phyloP scores from a whole-genome alignment of 1,140 invertebrate species.

The Thalassaphorura encarpata region DNA sequence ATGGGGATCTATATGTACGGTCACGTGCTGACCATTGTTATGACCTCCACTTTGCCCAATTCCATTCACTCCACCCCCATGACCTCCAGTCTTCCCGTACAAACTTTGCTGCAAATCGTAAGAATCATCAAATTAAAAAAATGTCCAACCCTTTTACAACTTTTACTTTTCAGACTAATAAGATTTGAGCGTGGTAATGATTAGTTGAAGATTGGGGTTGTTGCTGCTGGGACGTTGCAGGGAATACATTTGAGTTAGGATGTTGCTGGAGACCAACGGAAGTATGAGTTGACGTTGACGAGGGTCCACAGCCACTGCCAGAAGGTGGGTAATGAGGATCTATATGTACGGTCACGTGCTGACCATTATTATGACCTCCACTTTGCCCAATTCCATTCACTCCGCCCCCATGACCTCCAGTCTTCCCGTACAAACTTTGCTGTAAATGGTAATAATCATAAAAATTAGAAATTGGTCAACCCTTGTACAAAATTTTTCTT shows the following conservation, averaged over 20 bases:
- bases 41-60: neutral
- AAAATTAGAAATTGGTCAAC: neutral
- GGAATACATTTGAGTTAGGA: slow-evolving; percentile 9
- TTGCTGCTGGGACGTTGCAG: neutral
- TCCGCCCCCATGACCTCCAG: neutral
- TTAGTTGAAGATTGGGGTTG: slow-evolving; percentile 2
- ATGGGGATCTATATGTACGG: slow-evolving; percentile 23
- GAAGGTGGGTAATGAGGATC: slow-evolving; percentile 13
- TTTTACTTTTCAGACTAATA: too few species aligned
- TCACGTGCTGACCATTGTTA: slow-evolving; percentile 5
- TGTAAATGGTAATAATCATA: neutral
- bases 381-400: neutral
- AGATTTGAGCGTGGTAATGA: slow-evolving; percentile 30
- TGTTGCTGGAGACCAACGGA: slow-evolving; percentile 2
- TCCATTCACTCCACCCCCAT: neutral
- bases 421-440: slow-evolving; percentile 14
- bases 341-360: slow-evolving; percentile 20
- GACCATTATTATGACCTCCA: neutral
- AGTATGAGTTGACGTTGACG: slow-evolving; percentile 11
- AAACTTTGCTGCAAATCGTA: neutral
- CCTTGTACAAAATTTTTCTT: too few species aligned
- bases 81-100: slow-evolving; percentile 10
- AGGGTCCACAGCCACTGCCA: neutral
- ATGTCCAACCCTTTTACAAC: too few species aligned
- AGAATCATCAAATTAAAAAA: neutral